Base-by-base conservation (phyloP, 2,888 invertebrate genomes). In the Drosophila maculinotata region DNA sequence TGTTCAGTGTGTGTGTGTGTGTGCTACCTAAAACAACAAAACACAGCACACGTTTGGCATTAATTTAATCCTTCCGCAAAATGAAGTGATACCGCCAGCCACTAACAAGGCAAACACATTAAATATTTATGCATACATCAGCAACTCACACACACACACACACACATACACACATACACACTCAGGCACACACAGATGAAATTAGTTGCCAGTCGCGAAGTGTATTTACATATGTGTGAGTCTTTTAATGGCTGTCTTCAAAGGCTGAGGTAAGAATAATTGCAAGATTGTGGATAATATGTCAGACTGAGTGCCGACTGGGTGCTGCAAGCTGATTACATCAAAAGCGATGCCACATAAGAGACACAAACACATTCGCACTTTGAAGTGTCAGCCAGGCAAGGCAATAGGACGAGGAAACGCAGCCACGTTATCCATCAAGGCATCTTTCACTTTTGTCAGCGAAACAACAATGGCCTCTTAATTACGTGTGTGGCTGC, bases 381-480 rank as follows among this genome's bases (percentile, higher is more conserved):
- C 87, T 89, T 90, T 78, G 89, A 89, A 90, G 89, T 89, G 90
- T 83, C 86, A 90, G 89, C 89, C n/a, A n/a, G n/a, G n/a, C n/a
- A n/a, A n/a, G n/a, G n/a, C n/a, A n/a, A n/a, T n/a, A n/a, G 82
- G 83, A 79, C 70, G 63, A 70, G 67, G 60, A 70, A 65, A 63
- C 53, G 44, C 48, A 60, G 35, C 65, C 69, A 64, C 82, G 81
- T 82, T 89, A 90, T 89, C 90, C 89, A 81, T 89, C 89, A 89
- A 84, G 79, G 71, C 76, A 88, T 90, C 89, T 90, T 90, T 90
- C 87, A 89, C 89, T 90, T 90, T 90, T 90, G 89, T 90, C 89
- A 90, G 89, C 89, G 89, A 79, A 89, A 85, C 88, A 89, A 90
- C 89, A 90, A 90, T 89, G 88, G 87, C 80, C 90, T 89, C 89